Conservation (phyloP, 2,113 vertebrate genomes). For the Pavo muticus region DNA sequence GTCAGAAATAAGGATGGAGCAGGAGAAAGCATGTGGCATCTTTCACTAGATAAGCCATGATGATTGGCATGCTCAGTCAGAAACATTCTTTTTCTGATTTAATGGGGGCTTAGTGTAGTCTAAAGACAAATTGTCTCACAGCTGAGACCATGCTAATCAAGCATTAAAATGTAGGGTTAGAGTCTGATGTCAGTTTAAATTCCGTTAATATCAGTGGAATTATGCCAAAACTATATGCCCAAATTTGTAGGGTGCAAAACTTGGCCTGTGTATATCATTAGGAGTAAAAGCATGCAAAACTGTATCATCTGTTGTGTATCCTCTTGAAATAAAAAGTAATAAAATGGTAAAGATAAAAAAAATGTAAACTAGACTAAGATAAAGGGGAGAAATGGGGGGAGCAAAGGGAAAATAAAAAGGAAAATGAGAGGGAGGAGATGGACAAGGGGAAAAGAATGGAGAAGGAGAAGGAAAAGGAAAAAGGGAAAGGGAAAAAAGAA, state of each 20-base stretch:
- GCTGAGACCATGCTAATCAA: conserved; percentile 58
- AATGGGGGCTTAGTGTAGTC: conserved; percentile 29
- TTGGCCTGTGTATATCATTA: not conserved
- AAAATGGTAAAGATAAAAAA: not conserved
- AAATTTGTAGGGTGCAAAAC: not conserved
- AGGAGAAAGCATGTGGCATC: conserved; percentile 60
- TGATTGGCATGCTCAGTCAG: conserved; percentile 58
- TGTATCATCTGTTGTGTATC: not conserved
- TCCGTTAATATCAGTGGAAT: not conserved
- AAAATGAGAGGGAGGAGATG: not conserved
- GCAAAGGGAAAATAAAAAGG: not conserved
- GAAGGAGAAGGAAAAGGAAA: not conserved
- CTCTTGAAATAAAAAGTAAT: not conserved
- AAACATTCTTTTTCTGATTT: conserved; percentile 35
- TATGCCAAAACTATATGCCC: not conserved
- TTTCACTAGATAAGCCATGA: conserved; percentile 32
- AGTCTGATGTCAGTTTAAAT: conserved; percentile 17
- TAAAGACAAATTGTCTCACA: conserved; percentile 38
- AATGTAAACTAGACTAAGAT: not conserved
- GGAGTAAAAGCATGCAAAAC: not conserved
- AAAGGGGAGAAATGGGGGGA: not conserved
- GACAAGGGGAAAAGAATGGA: not conserved
- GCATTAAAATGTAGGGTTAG: conserved; percentile 40
- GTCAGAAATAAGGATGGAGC: conserved; percentile 50
- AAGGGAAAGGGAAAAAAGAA: not conserved